phyloP scores from a whole-genome alignment of 1,140 invertebrate genomes.

The Trialeurodes vaporariorum region DNA sequence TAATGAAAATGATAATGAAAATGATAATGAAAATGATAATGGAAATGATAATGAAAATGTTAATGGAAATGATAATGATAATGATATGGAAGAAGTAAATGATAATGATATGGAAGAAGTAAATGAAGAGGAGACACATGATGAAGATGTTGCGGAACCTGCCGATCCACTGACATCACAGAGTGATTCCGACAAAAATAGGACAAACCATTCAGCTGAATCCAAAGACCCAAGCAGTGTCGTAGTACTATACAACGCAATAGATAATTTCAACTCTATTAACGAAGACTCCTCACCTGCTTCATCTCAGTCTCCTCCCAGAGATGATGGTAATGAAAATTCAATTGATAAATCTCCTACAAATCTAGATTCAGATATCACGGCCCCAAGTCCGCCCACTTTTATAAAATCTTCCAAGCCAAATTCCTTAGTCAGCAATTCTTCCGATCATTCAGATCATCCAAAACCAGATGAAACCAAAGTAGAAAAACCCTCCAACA shows the following conservation, averaged over 20 bases:
- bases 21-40: neutral
- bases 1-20: neutral
- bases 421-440: too few relatives aligned
- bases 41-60: neutral
- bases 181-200: neutral
- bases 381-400: too few relatives aligned
- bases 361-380: too few relatives aligned
- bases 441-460: too few relatives aligned
- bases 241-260: neutral
- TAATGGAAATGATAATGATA: neutral
- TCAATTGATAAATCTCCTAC: too few relatives aligned
- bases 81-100: neutral
- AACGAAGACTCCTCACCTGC: too few relatives aligned
- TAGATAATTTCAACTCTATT: too few relatives aligned
- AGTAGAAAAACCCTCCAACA: too few relatives aligned
- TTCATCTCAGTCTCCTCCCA: too few relatives aligned
- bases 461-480: too few relatives aligned
- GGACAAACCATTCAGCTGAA: neutral
- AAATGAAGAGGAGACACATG: conserved; percentile 2
- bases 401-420: too few relatives aligned
- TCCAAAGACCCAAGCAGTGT: neutral
- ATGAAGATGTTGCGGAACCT: neutral
- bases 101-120: conserved; percentile 2
- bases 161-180: neutral
- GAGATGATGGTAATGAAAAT: too few relatives aligned